These are phyloP conservation scores for Idaea dimidiata DNA, from an alignment of 2,888 invertebrate species.

Conservation along the genomic window DNA sequence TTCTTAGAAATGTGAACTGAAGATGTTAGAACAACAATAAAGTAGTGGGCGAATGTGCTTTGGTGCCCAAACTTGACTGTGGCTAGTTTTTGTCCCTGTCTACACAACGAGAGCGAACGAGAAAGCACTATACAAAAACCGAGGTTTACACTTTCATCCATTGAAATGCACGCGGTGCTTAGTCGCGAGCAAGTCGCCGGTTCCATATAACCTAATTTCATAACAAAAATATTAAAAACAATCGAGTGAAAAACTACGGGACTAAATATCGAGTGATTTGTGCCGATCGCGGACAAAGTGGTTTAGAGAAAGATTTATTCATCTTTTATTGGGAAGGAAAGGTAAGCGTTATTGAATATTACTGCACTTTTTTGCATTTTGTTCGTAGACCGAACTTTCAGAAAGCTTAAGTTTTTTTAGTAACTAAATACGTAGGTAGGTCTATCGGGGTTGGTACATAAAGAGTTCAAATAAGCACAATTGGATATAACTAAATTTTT, in stretches of 20 bases:
- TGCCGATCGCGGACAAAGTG: constrained; percentile 30
- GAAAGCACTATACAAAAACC: constrained; percentile 77
- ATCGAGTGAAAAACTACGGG: constrained; percentile 41
- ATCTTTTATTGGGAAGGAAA: constrained; percentile 1
- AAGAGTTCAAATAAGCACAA: too few relatives aligned
- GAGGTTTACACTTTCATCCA: constrained; percentile 78
- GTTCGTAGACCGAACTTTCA: not conserved
- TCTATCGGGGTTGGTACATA: not conserved
- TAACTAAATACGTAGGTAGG: constrained; percentile 7
- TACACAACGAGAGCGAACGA: constrained; percentile 49
- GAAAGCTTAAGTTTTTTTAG: constrained; percentile 15
- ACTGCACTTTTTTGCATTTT: not conserved
- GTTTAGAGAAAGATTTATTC: not conserved
- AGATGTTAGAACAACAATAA: constrained; percentile 65
- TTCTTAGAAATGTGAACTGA: constrained; percentile 34
- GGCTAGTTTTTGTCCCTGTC: constrained; percentile 54
- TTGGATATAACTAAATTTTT: too few relatives aligned
- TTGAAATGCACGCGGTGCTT: constrained; percentile 77
- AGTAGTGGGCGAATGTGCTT: constrained; percentile 69
- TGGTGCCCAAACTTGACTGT: constrained; percentile 58
- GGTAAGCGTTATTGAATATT: not conserved
- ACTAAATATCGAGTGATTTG: constrained; percentile 48
- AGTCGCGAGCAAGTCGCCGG: constrained; percentile 68
- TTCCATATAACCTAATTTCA: constrained; percentile 60
- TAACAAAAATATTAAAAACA: constrained; percentile 58